phyloP scores from a whole-genome alignment of 2,888 invertebrate genomes.

The Acheta domesticus region DNA sequence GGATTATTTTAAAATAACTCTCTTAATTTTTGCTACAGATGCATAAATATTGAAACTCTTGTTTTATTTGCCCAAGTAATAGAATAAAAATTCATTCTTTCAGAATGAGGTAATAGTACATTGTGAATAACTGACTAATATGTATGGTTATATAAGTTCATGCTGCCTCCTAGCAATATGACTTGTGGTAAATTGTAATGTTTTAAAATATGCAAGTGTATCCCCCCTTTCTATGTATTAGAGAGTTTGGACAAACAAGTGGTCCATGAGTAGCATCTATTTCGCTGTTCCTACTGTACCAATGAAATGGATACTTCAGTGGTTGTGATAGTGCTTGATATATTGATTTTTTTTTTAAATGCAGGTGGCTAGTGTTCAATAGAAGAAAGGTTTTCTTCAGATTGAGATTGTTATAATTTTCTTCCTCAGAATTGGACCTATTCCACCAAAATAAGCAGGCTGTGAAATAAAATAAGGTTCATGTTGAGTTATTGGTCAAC shows the following conservation, averaged over 20 bases:
- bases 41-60: no score
- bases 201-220: not conserved
- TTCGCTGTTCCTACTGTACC: constrained; percentile 33
- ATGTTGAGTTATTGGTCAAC: constrained; percentile 6
- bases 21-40: no score
- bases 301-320: constrained; percentile 30
- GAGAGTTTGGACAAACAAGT: not conserved
- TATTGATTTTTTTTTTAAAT: not conserved
- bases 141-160: no score
- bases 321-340: constrained; percentile 35
- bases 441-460: constrained; percentile 37
- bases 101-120: no score
- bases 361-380: not conserved
- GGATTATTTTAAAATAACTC: no score
- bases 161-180: not conserved
- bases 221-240: not conserved
- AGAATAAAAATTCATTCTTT: no score
- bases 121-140: no score
- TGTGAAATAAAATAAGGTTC: constrained; percentile 35
- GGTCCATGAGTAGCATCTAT: not conserved
- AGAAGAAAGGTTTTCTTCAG: constrained; percentile 18
- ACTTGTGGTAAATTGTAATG: not conserved
- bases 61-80: no score
- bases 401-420: not conserved
- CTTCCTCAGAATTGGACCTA: constrained; percentile 29